phyloP scores from a whole-genome alignment of 2,797 vertebrate genomes.

The Hylomyscus alleni region DNA sequence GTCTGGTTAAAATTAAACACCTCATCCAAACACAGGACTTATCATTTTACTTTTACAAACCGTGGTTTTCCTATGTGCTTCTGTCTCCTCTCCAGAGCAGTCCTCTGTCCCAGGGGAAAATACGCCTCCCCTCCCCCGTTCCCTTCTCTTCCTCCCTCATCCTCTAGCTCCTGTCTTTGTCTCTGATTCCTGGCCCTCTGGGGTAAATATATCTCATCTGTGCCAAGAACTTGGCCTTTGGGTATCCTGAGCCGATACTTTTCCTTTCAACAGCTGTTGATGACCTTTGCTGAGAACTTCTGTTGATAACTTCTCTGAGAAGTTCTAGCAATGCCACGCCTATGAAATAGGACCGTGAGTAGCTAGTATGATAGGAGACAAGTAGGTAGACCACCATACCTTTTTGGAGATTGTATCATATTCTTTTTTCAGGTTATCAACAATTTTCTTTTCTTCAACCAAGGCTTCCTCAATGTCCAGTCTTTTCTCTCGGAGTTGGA shows the following conservation, averaged over 20 bases:
- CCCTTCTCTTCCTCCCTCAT: background rate
- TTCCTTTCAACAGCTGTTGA: background rate
- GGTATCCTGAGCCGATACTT: background rate
- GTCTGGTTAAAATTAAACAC: background rate
- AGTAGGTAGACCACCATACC: conserved; percentile 85
- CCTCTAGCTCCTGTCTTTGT: background rate
- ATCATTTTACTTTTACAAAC: background rate
- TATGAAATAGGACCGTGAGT: background rate
- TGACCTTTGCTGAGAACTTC: background rate
- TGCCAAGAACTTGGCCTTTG: background rate
- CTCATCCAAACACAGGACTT: background rate
- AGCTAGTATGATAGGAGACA: background rate
- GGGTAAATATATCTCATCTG: background rate
- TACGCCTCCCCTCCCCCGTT: background rate
- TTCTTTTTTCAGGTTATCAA: conserved; percentile 92
- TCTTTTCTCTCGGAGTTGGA: conserved; percentile 91
- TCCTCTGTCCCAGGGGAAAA: background rate
- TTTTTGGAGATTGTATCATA: conserved; percentile 90
- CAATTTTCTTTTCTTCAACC: conserved; percentile 90
- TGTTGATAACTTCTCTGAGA: conserved; percentile 9
- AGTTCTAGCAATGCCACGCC: background rate
- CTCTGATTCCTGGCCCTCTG: background rate
- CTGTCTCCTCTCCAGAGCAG: background rate
- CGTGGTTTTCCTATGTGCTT: background rate
- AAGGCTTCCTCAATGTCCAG: conserved; percentile 93